Evolutionary conservation across 2,797 vertebrate genomes (phyloP).

Genomic region (Rhincodon typus): DNA sequence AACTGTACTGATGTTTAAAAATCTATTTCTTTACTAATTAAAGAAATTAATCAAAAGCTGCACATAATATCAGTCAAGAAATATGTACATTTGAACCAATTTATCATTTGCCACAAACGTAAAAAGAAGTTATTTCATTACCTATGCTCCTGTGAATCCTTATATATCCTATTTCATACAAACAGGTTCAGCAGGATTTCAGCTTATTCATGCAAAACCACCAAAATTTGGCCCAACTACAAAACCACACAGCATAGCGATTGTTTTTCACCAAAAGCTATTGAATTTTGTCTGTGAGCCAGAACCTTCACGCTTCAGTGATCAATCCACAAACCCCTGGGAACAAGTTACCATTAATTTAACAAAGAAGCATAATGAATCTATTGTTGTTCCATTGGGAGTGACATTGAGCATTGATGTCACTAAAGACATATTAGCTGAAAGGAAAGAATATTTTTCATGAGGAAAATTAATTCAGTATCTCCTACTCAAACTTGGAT

Average conservation of each 20-base stretch:
- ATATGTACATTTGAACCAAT: background rate
- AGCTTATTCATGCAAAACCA: background rate
- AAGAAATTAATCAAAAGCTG: no score
- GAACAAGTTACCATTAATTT: no score
- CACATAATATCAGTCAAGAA: no score
- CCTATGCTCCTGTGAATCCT: background rate
- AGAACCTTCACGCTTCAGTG: no score
- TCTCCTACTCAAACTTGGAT: background rate
- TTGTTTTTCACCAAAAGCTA: no score
- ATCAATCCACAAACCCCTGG: no score
- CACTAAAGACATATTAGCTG: background rate
- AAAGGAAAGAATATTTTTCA: background rate
- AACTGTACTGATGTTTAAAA: background rate
- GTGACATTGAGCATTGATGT: background rate
- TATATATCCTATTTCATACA: background rate
- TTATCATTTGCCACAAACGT: background rate
- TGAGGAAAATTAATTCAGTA: background rate
- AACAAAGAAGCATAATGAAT: background rate
- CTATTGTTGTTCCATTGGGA: background rate
- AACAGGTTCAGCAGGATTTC: background rate
- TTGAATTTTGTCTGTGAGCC: no score
- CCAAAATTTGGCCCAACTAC: background rate
- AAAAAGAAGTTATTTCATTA: background rate
- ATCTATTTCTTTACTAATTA: background rate
- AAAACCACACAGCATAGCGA: background rate